These are phyloP conservation scores for Petrocephalus zakoni DNA, from an alignment of 2,113 vertebrate genomes.

Conservation along the genomic window DNA sequence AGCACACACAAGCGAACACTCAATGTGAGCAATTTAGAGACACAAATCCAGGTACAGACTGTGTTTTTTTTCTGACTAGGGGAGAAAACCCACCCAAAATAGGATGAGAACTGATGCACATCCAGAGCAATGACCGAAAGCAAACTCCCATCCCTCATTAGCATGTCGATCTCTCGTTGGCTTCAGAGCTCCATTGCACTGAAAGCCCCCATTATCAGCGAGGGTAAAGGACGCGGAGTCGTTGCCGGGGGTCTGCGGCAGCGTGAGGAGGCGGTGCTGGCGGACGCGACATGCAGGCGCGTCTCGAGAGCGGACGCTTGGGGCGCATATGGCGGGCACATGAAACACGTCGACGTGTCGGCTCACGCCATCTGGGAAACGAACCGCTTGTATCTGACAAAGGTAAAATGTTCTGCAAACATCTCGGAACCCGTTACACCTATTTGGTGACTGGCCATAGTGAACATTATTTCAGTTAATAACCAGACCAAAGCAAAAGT, in stretches of 20 bases:
- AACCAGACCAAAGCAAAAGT: not conserved
- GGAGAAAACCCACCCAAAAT: not conserved
- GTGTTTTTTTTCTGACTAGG: not conserved
- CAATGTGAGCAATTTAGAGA: not conserved
- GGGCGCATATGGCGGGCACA: not conserved
- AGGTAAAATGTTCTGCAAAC: constrained; percentile 38
- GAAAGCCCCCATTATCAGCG: not conserved
- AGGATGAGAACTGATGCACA: not conserved
- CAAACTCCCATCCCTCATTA: not conserved
- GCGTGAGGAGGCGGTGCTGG: not conserved
- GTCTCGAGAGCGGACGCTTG: not conserved
- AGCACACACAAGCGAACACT: not conserved
- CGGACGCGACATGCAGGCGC: not conserved
- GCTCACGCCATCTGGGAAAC: constrained; percentile 44
- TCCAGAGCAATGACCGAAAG: not conserved
- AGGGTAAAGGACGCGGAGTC: not conserved
- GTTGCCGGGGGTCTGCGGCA: constrained; percentile 13
- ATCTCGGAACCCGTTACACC: not conserved
- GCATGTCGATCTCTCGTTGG: not conserved
- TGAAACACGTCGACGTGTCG: constrained; percentile 7
- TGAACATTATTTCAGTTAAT: not conserved
- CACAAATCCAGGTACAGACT: not conserved
- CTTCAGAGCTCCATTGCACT: not conserved
- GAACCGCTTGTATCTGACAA: constrained; percentile 37
- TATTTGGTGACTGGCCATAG: not conserved